A percentile compares a stretch with the other conserved stretches of the same genome.
Evolutionary conservation across 1,140 invertebrate species (phyloP).

Genomic region (Lordiphosa mommai): DNA sequence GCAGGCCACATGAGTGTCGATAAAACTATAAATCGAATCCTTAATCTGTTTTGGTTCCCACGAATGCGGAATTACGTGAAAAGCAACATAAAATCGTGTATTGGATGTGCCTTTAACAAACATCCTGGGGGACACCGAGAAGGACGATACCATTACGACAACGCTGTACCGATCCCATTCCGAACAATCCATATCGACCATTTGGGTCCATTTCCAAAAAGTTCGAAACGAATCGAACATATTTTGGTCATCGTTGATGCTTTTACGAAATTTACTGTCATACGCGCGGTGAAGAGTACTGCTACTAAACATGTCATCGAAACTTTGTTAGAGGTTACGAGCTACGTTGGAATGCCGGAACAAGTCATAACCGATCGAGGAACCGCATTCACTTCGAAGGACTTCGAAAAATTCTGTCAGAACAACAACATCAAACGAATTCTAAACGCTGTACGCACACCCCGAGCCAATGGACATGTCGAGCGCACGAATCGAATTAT

Average conservation of each 20-base stretch:
- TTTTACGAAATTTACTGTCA: conserved; percentile 56
- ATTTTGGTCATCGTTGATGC: conserved; percentile 49
- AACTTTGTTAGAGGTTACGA: conserved; percentile 1
- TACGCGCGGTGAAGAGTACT: no score
- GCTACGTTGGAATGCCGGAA: no score
- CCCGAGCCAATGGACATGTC: no score
- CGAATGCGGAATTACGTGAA: conserved; percentile 12
- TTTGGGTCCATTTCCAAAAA: no score
- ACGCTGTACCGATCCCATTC: conserved; percentile 27
- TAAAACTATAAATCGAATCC: not conserved
- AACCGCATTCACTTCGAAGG: no score
- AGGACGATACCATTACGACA: conserved; percentile 16
- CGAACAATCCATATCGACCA: no score
- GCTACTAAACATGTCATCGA: conserved; percentile 10
- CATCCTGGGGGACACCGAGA: conserved; percentile 9
- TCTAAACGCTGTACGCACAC: no score
- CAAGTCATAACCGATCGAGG: no score
- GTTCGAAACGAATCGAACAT: conserved; percentile 44
- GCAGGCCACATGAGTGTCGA: conserved; percentile 9
- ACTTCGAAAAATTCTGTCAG: no score
- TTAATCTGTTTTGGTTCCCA: conserved; percentile 5
- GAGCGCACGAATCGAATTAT: conserved; percentile 2
- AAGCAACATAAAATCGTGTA: conserved; percentile 11
- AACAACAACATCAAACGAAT: no score
- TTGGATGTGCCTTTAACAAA: conserved; percentile 25